phyloP scores from a whole-genome alignment of 1,140 invertebrate genomes.

The Bombus turneri region DNA sequence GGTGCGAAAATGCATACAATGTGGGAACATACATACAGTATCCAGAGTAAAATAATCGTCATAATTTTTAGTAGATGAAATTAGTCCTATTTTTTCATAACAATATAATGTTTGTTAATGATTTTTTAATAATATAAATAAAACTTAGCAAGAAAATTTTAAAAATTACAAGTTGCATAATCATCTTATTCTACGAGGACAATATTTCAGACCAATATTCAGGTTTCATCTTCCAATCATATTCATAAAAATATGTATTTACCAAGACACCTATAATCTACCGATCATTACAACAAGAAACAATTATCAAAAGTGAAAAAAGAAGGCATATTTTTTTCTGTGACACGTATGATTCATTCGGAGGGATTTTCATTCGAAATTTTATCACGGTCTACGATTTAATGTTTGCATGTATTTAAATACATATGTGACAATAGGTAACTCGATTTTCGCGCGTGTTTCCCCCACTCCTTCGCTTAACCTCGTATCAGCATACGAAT shows the following conservation, averaged over 20 bases:
- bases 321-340: too few species aligned
- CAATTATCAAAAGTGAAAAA: background rate
- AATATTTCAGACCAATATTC: background rate
- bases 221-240: background rate
- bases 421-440: conserved; percentile 10
- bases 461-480: background rate
- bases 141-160: too few species aligned
- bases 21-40: too few species aligned
- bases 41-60: too few species aligned
- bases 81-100: too few species aligned
- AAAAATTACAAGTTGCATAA: too few species aligned
- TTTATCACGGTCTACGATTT: background rate
- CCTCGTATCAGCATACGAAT: background rate
- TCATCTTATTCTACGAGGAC: too few species aligned
- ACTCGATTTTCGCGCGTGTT: background rate
- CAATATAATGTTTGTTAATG: too few species aligned
- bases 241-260: background rate
- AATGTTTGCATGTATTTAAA: conserved; percentile 1
- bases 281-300: background rate
- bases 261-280: background rate
- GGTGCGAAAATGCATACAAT: too few species aligned
- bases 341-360: background rate
- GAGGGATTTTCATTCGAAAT: background rate
- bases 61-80: too few species aligned
- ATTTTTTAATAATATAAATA: too few species aligned